These are phyloP conservation scores for Marronus borbonicus DNA, from an alignment of 2,888 invertebrate genomes.

Conservation along the genomic window DNA sequence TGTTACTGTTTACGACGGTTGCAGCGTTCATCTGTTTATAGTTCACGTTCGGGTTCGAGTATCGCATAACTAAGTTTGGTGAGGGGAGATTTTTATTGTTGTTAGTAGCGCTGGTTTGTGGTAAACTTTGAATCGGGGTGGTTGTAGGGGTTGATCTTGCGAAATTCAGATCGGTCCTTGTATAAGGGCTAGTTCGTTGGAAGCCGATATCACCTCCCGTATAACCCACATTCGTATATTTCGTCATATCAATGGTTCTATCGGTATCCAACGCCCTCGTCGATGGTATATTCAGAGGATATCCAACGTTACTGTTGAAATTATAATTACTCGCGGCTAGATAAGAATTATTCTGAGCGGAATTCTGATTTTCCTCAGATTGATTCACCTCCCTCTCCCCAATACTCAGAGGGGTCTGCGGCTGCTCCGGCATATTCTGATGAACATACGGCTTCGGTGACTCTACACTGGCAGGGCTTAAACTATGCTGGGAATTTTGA, in stretches of 20 bases:
- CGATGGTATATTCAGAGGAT: conserved; percentile 63
- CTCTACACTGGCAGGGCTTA: conserved; percentile 50
- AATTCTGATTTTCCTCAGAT: conserved; percentile 21
- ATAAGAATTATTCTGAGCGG: conserved; percentile 38
- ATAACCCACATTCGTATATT: conserved; percentile 69
- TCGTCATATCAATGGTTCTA: conserved; percentile 66
- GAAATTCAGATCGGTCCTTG: conserved; percentile 56
- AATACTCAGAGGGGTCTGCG: conserved; percentile 28
- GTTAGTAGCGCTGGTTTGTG: conserved; percentile 49
- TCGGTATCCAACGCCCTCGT: conserved; percentile 58
- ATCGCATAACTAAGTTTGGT: conserved; percentile 52
- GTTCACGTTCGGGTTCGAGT: conserved; percentile 52
- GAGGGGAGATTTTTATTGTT: conserved; percentile 49
- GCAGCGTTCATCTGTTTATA: conserved; percentile 50
- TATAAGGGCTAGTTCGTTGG: conserved; percentile 58
- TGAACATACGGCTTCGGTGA: conserved; percentile 62
- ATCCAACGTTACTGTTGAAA: conserved; percentile 60
- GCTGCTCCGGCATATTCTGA: conserved; percentile 66
- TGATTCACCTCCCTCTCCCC: conserved; percentile 19
- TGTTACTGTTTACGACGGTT: background rate
- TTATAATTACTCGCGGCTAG: conserved; percentile 55
- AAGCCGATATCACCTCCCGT: conserved; percentile 65
- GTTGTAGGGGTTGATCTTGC: conserved; percentile 48
- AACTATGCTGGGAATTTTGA: conserved; percentile 36
- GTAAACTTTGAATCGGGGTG: conserved; percentile 47